A percentile compares a stretch with the other conserved stretches of the same genome.
These are phyloP conservation scores for Masticophis lateralis DNA, from an alignment of 2,797 vertebrate genomes.

Conservation along the genomic window DNA sequence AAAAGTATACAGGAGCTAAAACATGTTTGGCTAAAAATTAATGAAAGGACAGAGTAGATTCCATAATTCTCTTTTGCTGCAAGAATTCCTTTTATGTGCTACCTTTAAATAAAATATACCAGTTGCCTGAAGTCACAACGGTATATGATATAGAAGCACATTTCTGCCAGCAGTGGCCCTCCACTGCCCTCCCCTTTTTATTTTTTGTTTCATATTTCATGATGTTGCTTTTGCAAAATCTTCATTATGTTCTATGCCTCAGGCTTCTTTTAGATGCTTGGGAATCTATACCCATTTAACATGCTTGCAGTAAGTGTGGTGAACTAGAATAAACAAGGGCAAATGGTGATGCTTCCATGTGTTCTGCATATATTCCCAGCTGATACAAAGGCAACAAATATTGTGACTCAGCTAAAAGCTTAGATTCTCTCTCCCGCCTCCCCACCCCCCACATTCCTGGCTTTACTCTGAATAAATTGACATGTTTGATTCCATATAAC, in stretches of 20 bases:
- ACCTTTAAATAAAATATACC: background rate
- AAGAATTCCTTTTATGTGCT: background rate
- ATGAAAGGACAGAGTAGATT: background rate
- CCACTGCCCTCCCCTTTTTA: background rate
- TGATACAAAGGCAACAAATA: constrained; percentile 23
- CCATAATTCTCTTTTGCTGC: background rate
- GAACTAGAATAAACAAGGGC: constrained; percentile 43
- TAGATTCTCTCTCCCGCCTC: background rate
- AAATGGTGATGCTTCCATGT: background rate
- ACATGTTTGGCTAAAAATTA: background rate
- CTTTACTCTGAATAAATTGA: constrained; percentile 26
- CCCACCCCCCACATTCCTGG: background rate
- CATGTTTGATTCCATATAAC: constrained; percentile 13
- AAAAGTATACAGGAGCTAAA: background rate
- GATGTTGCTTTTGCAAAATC: constrained; percentile 13
- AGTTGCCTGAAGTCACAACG: background rate
- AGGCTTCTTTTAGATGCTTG: constrained; percentile 21
- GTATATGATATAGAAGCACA: fast-evolving
- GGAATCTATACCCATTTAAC: constrained; percentile 20
- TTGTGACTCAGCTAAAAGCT: constrained; percentile 16
- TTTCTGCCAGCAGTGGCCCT: background rate
- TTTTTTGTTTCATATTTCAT: constrained; percentile 36
- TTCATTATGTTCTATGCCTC: constrained; percentile 28
- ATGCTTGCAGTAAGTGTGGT: constrained; percentile 28
- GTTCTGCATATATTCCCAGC: background rate